These are phyloP conservation scores for Dendrocopos noguchii DNA, from an alignment of 2,113 vertebrate genomes.

Conservation along the genomic window DNA sequence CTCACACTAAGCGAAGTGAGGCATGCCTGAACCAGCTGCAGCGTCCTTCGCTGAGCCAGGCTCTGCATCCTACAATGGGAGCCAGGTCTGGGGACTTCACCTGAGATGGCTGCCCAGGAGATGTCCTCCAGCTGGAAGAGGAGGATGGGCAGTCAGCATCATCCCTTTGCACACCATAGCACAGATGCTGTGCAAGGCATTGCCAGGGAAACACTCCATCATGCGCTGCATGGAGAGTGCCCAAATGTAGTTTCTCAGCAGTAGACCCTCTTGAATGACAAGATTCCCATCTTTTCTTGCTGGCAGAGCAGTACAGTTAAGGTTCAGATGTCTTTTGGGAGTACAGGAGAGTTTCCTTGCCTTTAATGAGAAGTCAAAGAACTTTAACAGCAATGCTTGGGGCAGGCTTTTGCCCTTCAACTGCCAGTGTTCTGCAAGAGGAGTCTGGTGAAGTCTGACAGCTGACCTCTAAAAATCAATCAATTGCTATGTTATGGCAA, in stretches of 20 bases:
- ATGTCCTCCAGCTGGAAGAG: conserved; percentile 1
- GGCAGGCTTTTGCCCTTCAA: background rate
- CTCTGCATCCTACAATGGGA: background rate
- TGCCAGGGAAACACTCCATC: background rate
- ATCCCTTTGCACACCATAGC: background rate
- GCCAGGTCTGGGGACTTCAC: background rate
- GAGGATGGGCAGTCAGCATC: background rate
- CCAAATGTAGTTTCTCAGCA: background rate
- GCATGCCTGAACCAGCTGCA: background rate
- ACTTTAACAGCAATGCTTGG: background rate
- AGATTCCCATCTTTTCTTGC: background rate
- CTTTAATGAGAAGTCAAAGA: background rate
- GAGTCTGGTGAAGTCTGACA: background rate
- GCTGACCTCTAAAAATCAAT: background rate
- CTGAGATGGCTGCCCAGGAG: background rate
- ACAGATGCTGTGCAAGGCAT: background rate
- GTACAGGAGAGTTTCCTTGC: background rate
- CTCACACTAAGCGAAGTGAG: background rate
- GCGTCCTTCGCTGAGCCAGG: background rate
- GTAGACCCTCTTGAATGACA: background rate
- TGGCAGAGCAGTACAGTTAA: background rate
- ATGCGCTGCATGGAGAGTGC: background rate
- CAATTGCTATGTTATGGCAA: background rate
- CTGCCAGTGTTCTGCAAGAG: background rate
- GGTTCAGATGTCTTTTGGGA: background rate